Evolutionary conservation across 2,888 invertebrate species (phyloP).

Genomic region (Eumerus sabulonum): DNA sequence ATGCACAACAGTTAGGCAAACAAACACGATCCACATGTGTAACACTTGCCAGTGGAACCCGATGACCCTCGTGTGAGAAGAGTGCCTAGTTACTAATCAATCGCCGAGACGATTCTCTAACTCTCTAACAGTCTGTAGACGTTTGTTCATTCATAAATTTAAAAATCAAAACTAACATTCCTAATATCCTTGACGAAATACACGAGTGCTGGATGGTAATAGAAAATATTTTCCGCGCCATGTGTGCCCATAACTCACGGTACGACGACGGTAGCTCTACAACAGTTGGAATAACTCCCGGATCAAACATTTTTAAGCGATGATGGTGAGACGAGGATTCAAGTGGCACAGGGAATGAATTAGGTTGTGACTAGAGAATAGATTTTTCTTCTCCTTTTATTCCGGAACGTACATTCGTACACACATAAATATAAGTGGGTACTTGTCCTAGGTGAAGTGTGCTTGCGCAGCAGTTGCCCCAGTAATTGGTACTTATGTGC

Average conservation of each 20-base stretch:
- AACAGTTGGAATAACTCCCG: conserved; percentile 46
- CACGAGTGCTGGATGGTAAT: conserved; percentile 49
- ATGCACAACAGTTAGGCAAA: conserved; percentile 35
- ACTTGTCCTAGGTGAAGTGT: conserved; percentile 51
- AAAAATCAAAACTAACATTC: conserved; percentile 64
- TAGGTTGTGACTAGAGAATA: conserved; percentile 39
- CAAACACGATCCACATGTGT: conserved; percentile 50
- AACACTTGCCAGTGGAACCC: conserved; percentile 54
- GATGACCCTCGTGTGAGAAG: conserved; percentile 29
- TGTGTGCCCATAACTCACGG: conserved; percentile 62
- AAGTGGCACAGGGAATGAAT: conserved; percentile 26
- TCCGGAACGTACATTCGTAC: conserved; percentile 16
- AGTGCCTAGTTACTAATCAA: conserved; percentile 53
- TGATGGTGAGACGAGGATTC: conserved; percentile 24
- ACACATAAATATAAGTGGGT: too few relatives aligned
- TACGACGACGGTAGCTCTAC: conserved; percentile 26
- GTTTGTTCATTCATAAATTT: conserved; percentile 57
- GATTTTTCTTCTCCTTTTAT: conserved; percentile 9
- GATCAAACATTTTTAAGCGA: conserved; percentile 11
- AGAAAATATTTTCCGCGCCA: conserved; percentile 55
- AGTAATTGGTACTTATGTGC: neutral
- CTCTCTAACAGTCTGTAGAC: conserved; percentile 31
- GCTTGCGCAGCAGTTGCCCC: conserved; percentile 1
- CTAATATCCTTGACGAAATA: conserved; percentile 64
- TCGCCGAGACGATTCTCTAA: conserved; percentile 28